A percentile compares a stretch with the other conserved stretches of the same genome.
phyloP scores from a whole-genome alignment of 2,797 vertebrate genomes.

The Sparus aurata region DNA sequence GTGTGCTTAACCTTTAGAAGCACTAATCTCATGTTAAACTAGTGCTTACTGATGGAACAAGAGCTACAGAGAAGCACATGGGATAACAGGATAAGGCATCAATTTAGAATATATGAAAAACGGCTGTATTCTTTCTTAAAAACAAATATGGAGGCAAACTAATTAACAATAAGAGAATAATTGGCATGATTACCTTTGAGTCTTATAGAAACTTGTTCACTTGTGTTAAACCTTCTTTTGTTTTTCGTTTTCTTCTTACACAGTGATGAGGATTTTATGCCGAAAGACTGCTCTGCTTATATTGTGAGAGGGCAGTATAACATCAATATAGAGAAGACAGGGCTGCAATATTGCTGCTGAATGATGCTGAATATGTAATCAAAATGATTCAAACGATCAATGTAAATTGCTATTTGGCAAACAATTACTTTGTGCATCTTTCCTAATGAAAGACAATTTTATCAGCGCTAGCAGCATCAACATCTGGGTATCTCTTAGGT shows the following conservation, averaged over 20 bases:
- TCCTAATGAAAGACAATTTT: slow-evolving; percentile 46
- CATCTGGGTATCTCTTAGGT: slow-evolving; percentile 21
- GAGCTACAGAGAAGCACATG: not conserved
- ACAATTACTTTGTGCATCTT: slow-evolving; percentile 37
- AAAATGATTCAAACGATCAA: slow-evolving; percentile 43
- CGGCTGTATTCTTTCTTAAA: not conserved
- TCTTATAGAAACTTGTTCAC: not conserved
- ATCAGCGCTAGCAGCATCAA: slow-evolving; percentile 14
- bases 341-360: slow-evolving; percentile 12
- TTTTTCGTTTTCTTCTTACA: slow-evolving; percentile 21
- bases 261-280: slow-evolving; percentile 27
- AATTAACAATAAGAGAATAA: not conserved
- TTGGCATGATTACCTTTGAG: not conserved
- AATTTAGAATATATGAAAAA: not conserved
- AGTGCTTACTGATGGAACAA: not conserved
- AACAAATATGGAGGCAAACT: not conserved
- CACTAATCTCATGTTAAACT: not conserved
- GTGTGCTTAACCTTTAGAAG: not conserved
- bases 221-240: slow-evolving; percentile 3
- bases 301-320: not conserved
- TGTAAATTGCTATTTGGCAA: slow-evolving; percentile 46
- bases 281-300: not conserved
- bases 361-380: slow-evolving; percentile 32
- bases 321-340: not conserved
- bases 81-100: not conserved